Evolutionary conservation across 2,888 invertebrate genomes (phyloP).

Genomic region (Catocala sponsa): DNA sequence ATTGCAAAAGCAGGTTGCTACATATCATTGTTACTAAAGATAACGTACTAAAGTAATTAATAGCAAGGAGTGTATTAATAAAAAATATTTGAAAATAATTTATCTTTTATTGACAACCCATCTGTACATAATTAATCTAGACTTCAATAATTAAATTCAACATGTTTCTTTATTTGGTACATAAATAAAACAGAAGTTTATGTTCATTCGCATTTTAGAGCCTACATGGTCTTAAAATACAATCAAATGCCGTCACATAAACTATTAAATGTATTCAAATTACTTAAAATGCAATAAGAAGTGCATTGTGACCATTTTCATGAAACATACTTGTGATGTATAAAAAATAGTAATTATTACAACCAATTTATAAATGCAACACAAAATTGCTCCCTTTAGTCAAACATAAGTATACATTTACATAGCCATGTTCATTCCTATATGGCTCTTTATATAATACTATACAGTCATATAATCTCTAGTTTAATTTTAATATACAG

Average conservation of each 20-base stretch:
- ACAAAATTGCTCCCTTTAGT: constrained; percentile 25
- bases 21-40: constrained; percentile 26
- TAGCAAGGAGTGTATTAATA: constrained; percentile 23
- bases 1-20: constrained; percentile 60
- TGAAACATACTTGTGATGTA: constrained; percentile 19
- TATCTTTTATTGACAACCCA: constrained; percentile 46
- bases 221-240: too few species aligned
- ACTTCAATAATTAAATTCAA: constrained; percentile 25
- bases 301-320: background rate
- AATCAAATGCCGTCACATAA: too few species aligned
- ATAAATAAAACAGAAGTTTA: background rate
- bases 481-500: constrained; percentile 28
- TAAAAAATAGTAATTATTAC: constrained; percentile 20
- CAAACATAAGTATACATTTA: constrained; percentile 6
- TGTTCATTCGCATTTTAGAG: too few species aligned
- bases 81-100: constrained; percentile 45
- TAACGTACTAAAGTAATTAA: constrained; percentile 21
- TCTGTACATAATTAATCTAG: constrained; percentile 45
- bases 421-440: constrained; percentile 14
- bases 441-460: constrained; percentile 23
- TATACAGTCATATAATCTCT: constrained; percentile 50
- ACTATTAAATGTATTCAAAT: too few species aligned
- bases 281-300: too few species aligned
- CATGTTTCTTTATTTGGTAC: constrained; percentile 38
- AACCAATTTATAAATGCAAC: constrained; percentile 30